A percentile compares a stretch with the other conserved stretches of the same genome.
Conservation (phyloP, 2,113 vertebrate species). For the Notiomystis cincta region DNA sequence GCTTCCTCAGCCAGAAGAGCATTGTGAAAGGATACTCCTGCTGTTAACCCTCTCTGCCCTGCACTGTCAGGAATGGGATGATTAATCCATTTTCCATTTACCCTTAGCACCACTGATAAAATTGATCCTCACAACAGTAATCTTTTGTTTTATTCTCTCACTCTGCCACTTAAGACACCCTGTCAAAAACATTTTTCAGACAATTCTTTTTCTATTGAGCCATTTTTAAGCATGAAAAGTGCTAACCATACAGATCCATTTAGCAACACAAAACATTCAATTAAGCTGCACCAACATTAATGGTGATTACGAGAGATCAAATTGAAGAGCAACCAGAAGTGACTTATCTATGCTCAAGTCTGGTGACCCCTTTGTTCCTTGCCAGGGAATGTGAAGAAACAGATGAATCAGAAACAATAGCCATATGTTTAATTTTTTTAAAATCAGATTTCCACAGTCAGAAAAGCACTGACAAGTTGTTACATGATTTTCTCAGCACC, state of each 20-base stretch:
- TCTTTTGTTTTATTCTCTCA: neutral
- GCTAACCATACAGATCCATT: conserved; percentile 15
- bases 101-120: neutral
- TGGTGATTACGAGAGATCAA: conserved; percentile 40
- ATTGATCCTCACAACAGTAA: neutral
- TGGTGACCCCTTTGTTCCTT: conserved; percentile 22
- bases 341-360: neutral
- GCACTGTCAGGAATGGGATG: neutral
- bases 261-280: conserved; percentile 51
- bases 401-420: conserved; percentile 62
- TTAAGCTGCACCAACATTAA: conserved; percentile 64
- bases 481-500: conserved; percentile 19
- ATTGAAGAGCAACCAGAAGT: neutral
- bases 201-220: neutral
- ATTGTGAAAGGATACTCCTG: neutral
- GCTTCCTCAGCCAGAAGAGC: neutral
- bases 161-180: neutral
- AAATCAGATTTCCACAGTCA: conserved; percentile 27
- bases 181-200: neutral
- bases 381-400: conserved; percentile 38
- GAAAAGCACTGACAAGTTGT: conserved; percentile 26
- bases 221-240: neutral
- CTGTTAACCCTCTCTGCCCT: neutral
- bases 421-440: conserved; percentile 36
- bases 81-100: neutral